These are phyloP conservation scores for Zenarchopterus dispar DNA, from an alignment of 2,797 vertebrate genomes.

Conservation along the genomic window DNA sequence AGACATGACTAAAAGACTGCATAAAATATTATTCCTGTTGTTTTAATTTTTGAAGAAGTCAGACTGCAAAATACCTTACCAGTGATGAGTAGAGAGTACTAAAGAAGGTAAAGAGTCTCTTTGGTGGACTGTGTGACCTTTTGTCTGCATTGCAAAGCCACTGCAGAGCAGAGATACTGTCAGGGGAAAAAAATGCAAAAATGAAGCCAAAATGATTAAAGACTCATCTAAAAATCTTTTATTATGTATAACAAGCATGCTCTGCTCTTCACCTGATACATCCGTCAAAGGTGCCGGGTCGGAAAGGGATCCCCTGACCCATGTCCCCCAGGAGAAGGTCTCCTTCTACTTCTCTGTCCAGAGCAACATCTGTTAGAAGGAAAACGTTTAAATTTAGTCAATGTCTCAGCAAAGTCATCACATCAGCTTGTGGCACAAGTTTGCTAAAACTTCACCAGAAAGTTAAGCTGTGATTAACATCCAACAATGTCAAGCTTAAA, in stretches of 20 bases:
- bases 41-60: not conserved
- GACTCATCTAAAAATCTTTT: not conserved
- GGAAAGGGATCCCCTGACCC: conserved; percentile 92
- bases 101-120: conserved; percentile 91
- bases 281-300: conserved; percentile 91
- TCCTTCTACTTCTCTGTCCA: conserved; percentile 92
- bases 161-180: conserved; percentile 95
- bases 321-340: conserved; percentile 92
- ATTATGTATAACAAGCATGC: not conserved
- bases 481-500: no score
- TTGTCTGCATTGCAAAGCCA: conserved; percentile 98
- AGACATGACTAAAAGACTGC: conserved; percentile 1
- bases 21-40: not conserved
- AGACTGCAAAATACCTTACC: conserved; percentile 71
- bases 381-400: not conserved
- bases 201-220: not conserved
- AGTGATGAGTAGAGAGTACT: conserved; percentile 90
- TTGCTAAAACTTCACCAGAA: no score
- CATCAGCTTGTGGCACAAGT: not conserved
- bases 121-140: conserved; percentile 89
- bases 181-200: not conserved
- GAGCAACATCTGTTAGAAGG: conserved; percentile 86
- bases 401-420: not conserved
- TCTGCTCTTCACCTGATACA: conserved; percentile 88
- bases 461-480: no score